Evolutionary conservation across 2,113 vertebrate genomes (phyloP).

Genomic region (Rattus rattus): DNA sequence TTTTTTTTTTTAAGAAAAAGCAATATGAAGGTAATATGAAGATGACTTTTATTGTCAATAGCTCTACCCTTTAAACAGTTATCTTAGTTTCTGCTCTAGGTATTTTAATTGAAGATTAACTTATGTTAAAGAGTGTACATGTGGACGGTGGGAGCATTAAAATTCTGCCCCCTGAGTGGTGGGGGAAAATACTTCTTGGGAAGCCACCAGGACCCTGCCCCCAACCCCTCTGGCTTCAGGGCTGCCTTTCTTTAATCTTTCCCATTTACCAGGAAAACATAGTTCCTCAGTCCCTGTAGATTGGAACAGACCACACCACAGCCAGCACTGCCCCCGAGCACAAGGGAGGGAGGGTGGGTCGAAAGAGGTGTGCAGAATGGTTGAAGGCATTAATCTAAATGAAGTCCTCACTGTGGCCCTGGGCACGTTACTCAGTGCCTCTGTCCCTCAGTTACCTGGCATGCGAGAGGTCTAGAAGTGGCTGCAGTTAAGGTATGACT

Average conservation of each 20-base stretch:
- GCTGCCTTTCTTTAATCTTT: background rate
- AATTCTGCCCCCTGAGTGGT: slow-evolving; percentile 79
- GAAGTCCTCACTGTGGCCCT: background rate
- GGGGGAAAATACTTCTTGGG: slow-evolving; percentile 40
- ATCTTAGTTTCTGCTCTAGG: slow-evolving; percentile 89
- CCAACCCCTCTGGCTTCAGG: background rate
- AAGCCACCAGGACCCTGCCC: background rate
- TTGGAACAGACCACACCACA: background rate
- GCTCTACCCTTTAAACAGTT: slow-evolving; percentile 88
- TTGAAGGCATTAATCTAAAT: background rate
- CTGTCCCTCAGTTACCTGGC: background rate
- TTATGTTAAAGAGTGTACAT: slow-evolving; percentile 87
- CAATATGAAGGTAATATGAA: slow-evolving; percentile 83
- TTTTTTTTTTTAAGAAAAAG: slow-evolving; percentile 82
- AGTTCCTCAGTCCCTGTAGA: background rate
- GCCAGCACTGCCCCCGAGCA: background rate
- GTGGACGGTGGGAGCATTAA: slow-evolving; percentile 83
- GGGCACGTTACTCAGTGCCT: background rate
- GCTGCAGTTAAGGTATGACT: background rate
- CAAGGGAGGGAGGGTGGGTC: background rate
- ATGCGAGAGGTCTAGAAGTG: background rate
- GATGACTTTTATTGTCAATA: slow-evolving; percentile 87
- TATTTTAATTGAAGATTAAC: slow-evolving; percentile 92
- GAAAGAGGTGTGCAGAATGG: too few species aligned
- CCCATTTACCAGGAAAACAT: background rate